Percentiles rank a stretch among this genome's conserved stretches.
These are phyloP conservation scores for Phenacoccus solenopsis DNA, from an alignment of 1,140 invertebrate species.

Conservation along the genomic window DNA sequence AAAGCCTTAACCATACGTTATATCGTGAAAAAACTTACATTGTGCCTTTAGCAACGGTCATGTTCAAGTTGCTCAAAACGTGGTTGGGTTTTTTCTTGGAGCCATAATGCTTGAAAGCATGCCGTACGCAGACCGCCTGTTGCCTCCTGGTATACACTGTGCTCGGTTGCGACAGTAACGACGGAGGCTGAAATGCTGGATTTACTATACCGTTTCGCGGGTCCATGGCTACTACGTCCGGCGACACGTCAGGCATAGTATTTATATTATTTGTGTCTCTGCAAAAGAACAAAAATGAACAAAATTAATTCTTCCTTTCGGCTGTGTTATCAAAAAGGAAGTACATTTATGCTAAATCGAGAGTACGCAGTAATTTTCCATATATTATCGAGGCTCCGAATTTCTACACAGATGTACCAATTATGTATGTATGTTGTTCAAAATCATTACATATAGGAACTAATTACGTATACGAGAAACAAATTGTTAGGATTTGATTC, in stretches of 20 bases:
- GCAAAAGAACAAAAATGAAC: background rate
- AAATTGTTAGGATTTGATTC: too few species aligned
- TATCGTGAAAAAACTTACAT: too few species aligned
- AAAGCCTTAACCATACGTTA: too few species aligned
- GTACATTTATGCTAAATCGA: too few species aligned
- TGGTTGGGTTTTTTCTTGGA: constrained; percentile 30
- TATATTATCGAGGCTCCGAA: too few species aligned
- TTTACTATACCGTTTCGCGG: constrained; percentile 23
- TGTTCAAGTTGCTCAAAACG: constrained; percentile 38
- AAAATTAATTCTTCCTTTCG: too few species aligned
- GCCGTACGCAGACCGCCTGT: constrained; percentile 34
- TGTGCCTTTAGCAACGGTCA: constrained; percentile 40
- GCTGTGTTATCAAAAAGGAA: too few species aligned
- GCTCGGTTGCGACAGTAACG: constrained; percentile 28
- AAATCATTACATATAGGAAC: too few species aligned
- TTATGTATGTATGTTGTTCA: too few species aligned
- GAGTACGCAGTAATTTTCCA: too few species aligned
- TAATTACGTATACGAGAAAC: too few species aligned
- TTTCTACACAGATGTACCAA: too few species aligned
- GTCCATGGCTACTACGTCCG: constrained; percentile 23
- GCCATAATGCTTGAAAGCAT: constrained; percentile 39
- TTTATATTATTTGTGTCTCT: constrained; percentile 14
- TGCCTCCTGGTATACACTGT: constrained; percentile 31
- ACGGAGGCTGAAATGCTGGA: constrained; percentile 24
- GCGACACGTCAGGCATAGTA: constrained; percentile 8